Base-by-base conservation (phyloP, 2,888 invertebrate species). In the Carabus problematicus region DNA sequence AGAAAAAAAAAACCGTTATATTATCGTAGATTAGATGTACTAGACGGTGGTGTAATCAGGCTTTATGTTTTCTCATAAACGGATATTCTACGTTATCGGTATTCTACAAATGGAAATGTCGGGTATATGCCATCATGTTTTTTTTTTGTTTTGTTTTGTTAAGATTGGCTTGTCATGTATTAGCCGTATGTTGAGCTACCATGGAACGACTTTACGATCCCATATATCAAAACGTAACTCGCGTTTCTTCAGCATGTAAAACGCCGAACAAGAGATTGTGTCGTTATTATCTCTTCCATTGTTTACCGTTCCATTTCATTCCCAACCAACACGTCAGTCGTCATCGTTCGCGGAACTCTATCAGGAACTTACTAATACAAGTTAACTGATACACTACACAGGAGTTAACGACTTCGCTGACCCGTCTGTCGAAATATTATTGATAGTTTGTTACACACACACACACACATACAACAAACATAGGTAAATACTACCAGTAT, bases 261-360 rank as follows among this genome's bases (percentile, higher is more conserved):
- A 19, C 29, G 29, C 29, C 6, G 29, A 3, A 29, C 29, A 9
- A 52, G 45, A 45, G 39, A 62, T 49, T 62, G 39, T 63, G 60
- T 18, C 43, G 45, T 43, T 42, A 60, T 63, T 63, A 63, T 63
- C 52, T 63, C 8, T 63, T 52, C 52, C 18, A 52, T 63, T 63
- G 52, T 62, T 39, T 62, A 62, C 62, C 52, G 62, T 63, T 63
- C 49, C 39, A 18, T 63, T 29, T 52, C 62, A 29, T 29, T 29
- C 29, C 29, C 29, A 29, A 29, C 29, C 29, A 29, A 29, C 29
- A 29, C 2, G 29, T 29, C 29, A 29, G 2, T 29, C 29, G 29
- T 29, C 29, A 29, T 6, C 52, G 8, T 19, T 58, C 43, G 18
- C 58, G 14, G 29, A 29, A 40, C 58, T 18, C 16, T n/a, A 42